Percentiles rank a stretch among this genome's conserved stretches.
These are phyloP conservation scores for Alaudala cheleensis DNA, from an alignment of 2,113 vertebrate genomes.

Conservation along the genomic window DNA sequence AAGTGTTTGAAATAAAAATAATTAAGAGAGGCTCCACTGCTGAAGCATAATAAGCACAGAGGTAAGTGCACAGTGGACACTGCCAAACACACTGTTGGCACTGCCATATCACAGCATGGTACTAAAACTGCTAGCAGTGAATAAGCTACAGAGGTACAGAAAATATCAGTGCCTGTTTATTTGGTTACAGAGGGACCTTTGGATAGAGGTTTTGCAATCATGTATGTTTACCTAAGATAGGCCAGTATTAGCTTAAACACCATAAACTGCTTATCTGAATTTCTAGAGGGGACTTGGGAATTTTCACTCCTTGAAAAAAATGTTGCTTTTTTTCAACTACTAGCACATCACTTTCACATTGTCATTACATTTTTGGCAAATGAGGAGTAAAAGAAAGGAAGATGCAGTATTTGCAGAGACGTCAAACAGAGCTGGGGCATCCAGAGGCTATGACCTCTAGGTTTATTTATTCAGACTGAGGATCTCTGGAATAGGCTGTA, in stretches of 20 bases:
- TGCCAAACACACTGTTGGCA: neutral
- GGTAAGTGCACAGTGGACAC: neutral
- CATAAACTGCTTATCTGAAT: neutral
- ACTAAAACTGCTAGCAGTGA: neutral
- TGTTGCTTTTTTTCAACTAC: neutral
- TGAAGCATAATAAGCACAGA: neutral
- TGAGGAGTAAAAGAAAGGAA: neutral
- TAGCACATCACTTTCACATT: neutral
- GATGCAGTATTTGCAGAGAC: neutral
- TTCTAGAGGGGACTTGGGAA: neutral
- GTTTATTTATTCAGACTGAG: neutral
- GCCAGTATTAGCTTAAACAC: neutral
- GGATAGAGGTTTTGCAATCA: neutral
- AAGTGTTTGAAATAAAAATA: neutral
- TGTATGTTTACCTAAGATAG: neutral
- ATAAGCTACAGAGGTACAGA: neutral
- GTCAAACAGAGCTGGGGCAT: neutral
- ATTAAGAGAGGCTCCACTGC: neutral
- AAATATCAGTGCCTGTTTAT: neutral
- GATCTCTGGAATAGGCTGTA: neutral
- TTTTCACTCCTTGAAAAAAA: neutral
- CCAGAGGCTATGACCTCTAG: neutral
- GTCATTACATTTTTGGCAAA: neutral
- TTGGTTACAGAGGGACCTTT: neutral
- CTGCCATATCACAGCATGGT: neutral